Base-by-base conservation (phyloP, 2,888 invertebrate species). In the Tenthredo scrophulariae region DNA sequence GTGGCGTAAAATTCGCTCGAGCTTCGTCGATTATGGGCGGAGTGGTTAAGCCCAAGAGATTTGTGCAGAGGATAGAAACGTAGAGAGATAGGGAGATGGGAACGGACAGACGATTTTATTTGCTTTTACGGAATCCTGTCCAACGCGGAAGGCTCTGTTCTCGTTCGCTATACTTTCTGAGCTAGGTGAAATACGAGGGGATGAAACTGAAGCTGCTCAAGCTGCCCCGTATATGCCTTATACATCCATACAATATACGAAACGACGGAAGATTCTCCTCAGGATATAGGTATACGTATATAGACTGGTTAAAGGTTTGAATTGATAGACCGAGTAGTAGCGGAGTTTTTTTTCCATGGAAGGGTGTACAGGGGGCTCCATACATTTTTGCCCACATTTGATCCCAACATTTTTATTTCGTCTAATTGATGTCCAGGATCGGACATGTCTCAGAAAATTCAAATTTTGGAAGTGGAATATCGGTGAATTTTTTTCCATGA, bases 121-220 rank as follows among this genome's bases (percentile, higher is more conserved):
- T 33, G 54, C 54, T 46, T 29, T 50, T 50, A 15, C 33, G 33
- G 29, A 50, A 5, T 29, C 29, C 18, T 13, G 33, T 33, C 33
- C 50, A 15, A n/a, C 26, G 46, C 26, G 22, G 46, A 43, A 46
- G 22, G n/a, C 13, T 46, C 22, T 13, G 3, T 2, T 46, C 46
- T 46, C 46, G 46, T 46, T 46, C n/a, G 10, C 18, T 9, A 6
- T 9, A 6, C 18, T 37, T 7, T 18, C 9, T 37, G 74, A 46
- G 22, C 46, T 50, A 37, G 46, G 46, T 77, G 77, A 77, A 29
- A 77, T 50, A 50, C 22, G 29, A 50, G 43, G 22, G 74, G n/a
- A 43, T 74, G 72, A 77, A 77, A 29, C 75, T 29, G 75, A 29
- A 77, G 50, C 75, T 77, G 15, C 18, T 77, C 75, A 77, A 77